A percentile compares a stretch with the other conserved stretches of the same genome.
Evolutionary conservation across 2,797 vertebrate species (phyloP).

Genomic region (Tenualosa ilisha): DNA sequence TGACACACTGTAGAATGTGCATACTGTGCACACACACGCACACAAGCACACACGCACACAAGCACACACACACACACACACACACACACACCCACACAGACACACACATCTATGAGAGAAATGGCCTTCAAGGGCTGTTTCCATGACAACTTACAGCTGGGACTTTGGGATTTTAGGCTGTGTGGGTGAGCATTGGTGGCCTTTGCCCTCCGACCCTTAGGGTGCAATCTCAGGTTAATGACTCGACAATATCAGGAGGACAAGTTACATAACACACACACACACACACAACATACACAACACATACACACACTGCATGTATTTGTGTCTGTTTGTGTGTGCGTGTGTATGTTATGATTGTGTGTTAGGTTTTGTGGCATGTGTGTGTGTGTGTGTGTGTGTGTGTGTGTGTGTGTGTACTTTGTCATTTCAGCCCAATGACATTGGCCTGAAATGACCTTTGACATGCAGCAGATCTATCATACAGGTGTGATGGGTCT

Average conservation of each 20-base stretch:
- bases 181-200: constrained; percentile 53
- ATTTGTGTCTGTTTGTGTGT: no score
- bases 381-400: no score
- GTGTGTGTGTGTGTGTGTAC: no score
- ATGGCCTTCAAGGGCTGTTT: constrained; percentile 41
- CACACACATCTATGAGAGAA: constrained; percentile 26
- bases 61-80: constrained; percentile 6
- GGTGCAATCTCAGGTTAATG: constrained; percentile 68
- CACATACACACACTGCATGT: no score
- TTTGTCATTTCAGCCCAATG: no score
- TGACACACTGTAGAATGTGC: not conserved
- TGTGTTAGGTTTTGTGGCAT: no score
- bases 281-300: no score
- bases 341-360: no score
- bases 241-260: constrained; percentile 47
- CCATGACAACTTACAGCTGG: not conserved
- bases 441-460: not conserved
- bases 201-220: constrained; percentile 56
- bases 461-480: not conserved
- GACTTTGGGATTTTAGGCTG: constrained; percentile 17
- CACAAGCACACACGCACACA: constrained; percentile 7
- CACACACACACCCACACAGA: not conserved
- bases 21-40: not conserved
- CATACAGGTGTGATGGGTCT: not conserved
- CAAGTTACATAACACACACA: constrained; percentile 47